Conservation (phyloP, 2,113 vertebrate species). For the Callopanchax toddi region DNA sequence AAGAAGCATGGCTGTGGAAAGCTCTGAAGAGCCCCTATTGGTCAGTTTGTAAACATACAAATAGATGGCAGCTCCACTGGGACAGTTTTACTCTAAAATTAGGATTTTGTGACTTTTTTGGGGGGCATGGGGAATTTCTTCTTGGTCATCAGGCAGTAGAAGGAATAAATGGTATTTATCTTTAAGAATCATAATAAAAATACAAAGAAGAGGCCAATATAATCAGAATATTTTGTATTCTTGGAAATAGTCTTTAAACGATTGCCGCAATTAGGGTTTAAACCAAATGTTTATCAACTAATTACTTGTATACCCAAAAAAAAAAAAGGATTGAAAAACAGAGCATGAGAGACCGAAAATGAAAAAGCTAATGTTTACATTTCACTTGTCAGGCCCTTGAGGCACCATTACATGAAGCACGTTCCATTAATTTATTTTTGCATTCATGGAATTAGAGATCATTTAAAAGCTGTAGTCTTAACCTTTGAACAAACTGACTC, state of each 20-base stretch:
- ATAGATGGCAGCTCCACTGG: not conserved
- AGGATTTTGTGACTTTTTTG: not conserved
- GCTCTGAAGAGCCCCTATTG: constrained; percentile 13
- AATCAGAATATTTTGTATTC: too few species aligned
- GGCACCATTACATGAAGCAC: not conserved
- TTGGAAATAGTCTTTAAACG: too few species aligned
- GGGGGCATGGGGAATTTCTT: not conserved
- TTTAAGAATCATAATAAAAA: too few species aligned
- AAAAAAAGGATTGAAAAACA: constrained; percentile 27
- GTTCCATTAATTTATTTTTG: not conserved
- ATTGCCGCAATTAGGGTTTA: too few species aligned
- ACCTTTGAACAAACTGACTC: too few species aligned
- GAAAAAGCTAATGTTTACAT: constrained; percentile 3
- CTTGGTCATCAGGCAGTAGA: not conserved
- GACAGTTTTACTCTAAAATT: not conserved
- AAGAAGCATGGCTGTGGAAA: constrained; percentile 26
- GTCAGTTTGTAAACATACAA: not conserved
- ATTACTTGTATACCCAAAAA: constrained; percentile 35
- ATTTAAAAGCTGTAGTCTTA: not conserved
- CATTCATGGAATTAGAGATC: not conserved
- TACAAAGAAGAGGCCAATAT: too few species aligned
- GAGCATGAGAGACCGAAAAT: constrained; percentile 40
- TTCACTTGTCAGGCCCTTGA: not conserved
- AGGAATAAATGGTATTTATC: constrained; percentile 61
- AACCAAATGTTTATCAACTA: constrained; percentile 64